A percentile compares a stretch with the other conserved stretches of the same genome.
These are phyloP conservation scores for Bembecia ichneumoniformis DNA, from an alignment of 2,888 invertebrate genomes.

Conservation along the genomic window DNA sequence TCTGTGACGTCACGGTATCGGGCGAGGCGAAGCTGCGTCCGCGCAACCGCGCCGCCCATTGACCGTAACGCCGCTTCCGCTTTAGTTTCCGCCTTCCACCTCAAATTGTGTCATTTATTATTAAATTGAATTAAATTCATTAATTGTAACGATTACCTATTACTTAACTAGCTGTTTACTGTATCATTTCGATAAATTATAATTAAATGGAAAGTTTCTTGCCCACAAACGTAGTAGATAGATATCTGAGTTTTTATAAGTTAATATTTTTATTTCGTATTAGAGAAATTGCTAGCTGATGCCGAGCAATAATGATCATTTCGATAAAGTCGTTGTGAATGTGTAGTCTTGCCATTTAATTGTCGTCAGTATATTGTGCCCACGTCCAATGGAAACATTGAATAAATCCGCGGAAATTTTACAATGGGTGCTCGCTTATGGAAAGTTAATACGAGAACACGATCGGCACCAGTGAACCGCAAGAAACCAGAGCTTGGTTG, in stretches of 20 bases:
- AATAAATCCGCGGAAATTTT: not conserved
- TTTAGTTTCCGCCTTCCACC: conserved; percentile 60
- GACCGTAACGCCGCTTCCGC: conserved; percentile 66
- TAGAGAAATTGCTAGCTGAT: too few relatives aligned
- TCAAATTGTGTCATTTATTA: conserved; percentile 54
- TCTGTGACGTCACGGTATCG: conserved; percentile 48
- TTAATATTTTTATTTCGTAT: too few relatives aligned
- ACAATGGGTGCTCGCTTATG: conserved; percentile 14
- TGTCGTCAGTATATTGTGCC: too few relatives aligned
- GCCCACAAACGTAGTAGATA: too few relatives aligned
- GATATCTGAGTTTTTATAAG: too few relatives aligned
- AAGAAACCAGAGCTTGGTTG: conserved; percentile 38
- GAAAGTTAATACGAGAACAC: conserved; percentile 31
- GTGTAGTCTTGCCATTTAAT: too few relatives aligned
- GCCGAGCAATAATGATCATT: too few relatives aligned
- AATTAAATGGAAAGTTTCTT: too few relatives aligned
- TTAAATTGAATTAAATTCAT: conserved; percentile 41
- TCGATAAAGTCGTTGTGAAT: too few relatives aligned
- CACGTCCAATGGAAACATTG: too few relatives aligned
- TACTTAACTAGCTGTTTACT: too few relatives aligned
- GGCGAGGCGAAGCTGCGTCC: conserved; percentile 28
- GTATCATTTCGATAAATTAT: too few relatives aligned
- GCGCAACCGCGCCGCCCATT: conserved; percentile 21
- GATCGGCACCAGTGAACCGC: conserved; percentile 34
- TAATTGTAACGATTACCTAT: conserved; percentile 6